These are phyloP conservation scores for Muscidifurax raptorellus DNA, from an alignment of 1,140 invertebrate species.

Conservation along the genomic window DNA sequence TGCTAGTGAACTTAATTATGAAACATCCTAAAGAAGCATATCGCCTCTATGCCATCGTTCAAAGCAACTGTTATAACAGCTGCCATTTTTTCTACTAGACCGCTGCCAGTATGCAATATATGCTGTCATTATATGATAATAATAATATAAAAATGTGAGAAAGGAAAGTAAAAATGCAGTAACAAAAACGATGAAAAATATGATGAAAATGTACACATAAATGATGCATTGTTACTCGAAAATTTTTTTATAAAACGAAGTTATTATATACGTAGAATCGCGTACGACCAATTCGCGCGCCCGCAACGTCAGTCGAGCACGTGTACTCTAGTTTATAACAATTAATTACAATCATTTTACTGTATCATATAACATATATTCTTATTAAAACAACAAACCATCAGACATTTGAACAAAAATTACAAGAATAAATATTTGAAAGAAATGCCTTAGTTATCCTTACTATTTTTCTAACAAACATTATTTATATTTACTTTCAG, in stretches of 20 bases:
- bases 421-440: not conserved
- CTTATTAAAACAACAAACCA: conserved; percentile 30
- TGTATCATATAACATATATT: conserved; percentile 67
- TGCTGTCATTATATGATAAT: conserved; percentile 49
- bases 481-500: no score
- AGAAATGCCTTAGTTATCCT: no score
- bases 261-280: conserved; percentile 65
- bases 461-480: no score
- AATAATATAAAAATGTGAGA: conserved; percentile 17
- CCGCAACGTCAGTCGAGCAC: conserved; percentile 58
- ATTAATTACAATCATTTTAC: conserved; percentile 68
- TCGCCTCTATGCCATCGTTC: not conserved
- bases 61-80: conserved; percentile 33
- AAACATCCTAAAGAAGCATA: not conserved
- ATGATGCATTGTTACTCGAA: conserved; percentile 69
- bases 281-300: conserved; percentile 71
- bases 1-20: not conserved
- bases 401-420: not conserved
- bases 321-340: conserved; percentile 54
- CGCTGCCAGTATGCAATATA: conserved; percentile 69
- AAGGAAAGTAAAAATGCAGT: not conserved
- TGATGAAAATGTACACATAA: conserved; percentile 62
- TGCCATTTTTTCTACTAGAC: conserved; percentile 55
- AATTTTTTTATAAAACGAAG: conserved; percentile 73
- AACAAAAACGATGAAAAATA: not conserved